A percentile compares a stretch with the other conserved stretches of the same genome.
Conservation (phyloP, 2,888 invertebrate genomes). For the Chrysolina americana region DNA sequence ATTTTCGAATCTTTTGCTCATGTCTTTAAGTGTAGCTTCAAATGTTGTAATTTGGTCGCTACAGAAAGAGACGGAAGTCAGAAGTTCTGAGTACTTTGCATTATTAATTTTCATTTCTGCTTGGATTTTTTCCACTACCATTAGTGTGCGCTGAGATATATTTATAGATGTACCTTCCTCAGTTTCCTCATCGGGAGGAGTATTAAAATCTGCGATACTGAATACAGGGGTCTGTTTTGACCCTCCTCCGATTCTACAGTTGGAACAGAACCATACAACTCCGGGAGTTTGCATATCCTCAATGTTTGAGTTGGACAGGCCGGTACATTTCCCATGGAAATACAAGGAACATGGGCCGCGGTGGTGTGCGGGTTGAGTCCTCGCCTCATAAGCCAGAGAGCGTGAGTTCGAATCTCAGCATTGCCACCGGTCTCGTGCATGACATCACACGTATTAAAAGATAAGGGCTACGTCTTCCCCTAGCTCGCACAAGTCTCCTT, state of each 20-base stretch:
- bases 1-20: constrained; percentile 15
- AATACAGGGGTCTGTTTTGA: not conserved
- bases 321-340: not conserved
- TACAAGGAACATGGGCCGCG: constrained; percentile 5
- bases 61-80: constrained; percentile 10
- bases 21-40: constrained; percentile 9
- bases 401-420: no score
- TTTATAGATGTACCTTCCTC: not conserved
- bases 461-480: no score
- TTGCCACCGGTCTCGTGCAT: no score
- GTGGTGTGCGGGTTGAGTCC: no score
- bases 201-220: no score
- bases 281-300: constrained; percentile 1
- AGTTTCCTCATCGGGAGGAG: not conserved
- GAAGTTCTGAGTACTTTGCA: constrained; percentile 19
- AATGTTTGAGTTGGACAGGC: constrained; percentile 10
- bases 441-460: no score
- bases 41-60: constrained; percentile 10
- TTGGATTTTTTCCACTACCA: constrained; percentile 9
- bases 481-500: no score
- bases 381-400: no score
- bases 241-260: constrained; percentile 17
- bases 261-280: constrained; percentile 14
- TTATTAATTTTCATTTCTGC: constrained; percentile 14
- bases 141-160: constrained; percentile 6